Conservation (phyloP, 2,113 vertebrate genomes). For the Myotis brandtii region DNA sequence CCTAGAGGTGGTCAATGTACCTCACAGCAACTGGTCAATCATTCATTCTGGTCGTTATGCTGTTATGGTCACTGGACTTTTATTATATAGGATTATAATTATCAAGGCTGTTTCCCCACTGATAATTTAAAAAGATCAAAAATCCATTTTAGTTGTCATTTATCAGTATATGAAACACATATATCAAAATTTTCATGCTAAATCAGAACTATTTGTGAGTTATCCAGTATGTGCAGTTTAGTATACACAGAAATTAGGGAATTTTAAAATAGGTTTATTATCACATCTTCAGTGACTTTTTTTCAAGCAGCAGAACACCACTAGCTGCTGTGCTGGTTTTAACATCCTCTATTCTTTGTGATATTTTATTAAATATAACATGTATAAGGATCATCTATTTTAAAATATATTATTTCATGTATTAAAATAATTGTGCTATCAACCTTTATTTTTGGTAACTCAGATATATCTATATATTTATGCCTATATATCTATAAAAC, state of each 20-base stretch:
- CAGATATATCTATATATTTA: not conserved
- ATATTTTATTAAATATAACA: not conserved
- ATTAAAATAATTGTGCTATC: not conserved
- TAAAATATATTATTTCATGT: not conserved
- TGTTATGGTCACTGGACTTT: too few relatives aligned
- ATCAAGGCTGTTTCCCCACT: not conserved
- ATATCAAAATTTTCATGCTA: not conserved
- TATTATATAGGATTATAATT: not conserved
- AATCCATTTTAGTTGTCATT: not conserved
- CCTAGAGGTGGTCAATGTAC: too few relatives aligned
- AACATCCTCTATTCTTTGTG: not conserved
- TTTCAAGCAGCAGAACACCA: not conserved
- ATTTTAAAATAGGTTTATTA: not conserved
- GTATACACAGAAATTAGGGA: not conserved
- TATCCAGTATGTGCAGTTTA: not conserved
- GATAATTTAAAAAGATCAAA: not conserved
- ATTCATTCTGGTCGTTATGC: too few relatives aligned
- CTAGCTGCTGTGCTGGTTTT: not conserved
- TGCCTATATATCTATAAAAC: not conserved
- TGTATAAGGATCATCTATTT: not conserved
- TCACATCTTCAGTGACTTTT: not conserved
- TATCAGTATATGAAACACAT: not conserved
- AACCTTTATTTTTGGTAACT: not conserved
- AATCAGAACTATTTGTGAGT: not conserved
- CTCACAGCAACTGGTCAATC: too few relatives aligned